Base-by-base conservation (phyloP, 2,113 vertebrate species). In the Psilopogon haemacephalus region DNA sequence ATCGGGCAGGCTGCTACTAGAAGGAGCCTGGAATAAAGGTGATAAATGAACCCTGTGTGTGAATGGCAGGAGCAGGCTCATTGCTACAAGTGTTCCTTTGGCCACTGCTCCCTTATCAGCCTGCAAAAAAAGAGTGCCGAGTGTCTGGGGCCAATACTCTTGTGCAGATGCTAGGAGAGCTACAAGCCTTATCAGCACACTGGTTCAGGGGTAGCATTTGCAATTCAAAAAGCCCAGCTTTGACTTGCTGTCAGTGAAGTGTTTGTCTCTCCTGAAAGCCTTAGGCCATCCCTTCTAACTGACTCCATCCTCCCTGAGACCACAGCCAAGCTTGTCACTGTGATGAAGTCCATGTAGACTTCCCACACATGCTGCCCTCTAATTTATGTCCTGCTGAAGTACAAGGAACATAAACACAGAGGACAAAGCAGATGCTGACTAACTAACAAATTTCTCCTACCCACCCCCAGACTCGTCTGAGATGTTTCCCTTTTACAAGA, bases 81-180 rank as follows among this genome's bases (percentile, higher is more conserved):
- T 63, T 92, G 77, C 67, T 84, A 80, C 84, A 17, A 85, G 75
- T 64, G 78, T 68, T 89, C 85, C 91, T 90, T 78, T 79, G 85
- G 91, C 89, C 89, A 63, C 78, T 38, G 75, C 75, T 86, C 72
- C 84, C 54, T 91, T 91, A 89, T 94, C 96, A 77, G 78, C 78
- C 35, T 5, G 84, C 48, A 85, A 87, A 94, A 89, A 78, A 89
- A 95, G 87, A 64, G 60, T 32, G 48, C 64, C n/a, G 79, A 89
- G 68, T 94, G 71, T 83, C 93, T 48, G 44, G 82, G 87, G 75
- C 87, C 83, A 92, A 94, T 74, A 68, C 35, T 32, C 79, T 88
- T 48, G 82, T 86, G 75, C 79, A 81, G 89, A 52, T 83, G 87
- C 69, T 89, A 13, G 12, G 50, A 87, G 74, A 88, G 77, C 85